Evolutionary conservation across 2,888 invertebrate genomes (phyloP).

Genomic region (Aphodius sticticus): DNA sequence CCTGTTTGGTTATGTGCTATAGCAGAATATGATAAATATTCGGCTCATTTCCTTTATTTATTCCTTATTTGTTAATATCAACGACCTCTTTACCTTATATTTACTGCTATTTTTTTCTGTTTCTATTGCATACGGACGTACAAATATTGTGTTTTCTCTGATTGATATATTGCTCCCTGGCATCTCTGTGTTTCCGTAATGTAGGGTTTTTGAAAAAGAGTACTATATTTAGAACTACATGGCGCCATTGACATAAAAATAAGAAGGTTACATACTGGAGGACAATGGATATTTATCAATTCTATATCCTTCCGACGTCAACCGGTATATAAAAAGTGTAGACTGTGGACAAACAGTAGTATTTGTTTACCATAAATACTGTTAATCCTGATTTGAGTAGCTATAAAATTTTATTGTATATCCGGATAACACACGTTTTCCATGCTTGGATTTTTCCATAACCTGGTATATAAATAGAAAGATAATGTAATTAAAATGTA

Average conservation of each 20-base stretch:
- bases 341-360: not conserved
- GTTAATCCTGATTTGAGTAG: not conserved
- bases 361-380: not conserved
- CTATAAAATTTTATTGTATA: not conserved
- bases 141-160: not conserved
- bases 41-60: not conserved
- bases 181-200: not conserved
- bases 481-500: not conserved
- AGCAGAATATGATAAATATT: not conserved
- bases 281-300: not conserved
- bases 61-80: not conserved
- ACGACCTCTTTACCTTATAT: not conserved
- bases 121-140: not conserved
- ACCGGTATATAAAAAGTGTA: not conserved
- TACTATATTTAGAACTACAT: not conserved
- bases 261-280: not conserved
- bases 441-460: not conserved
- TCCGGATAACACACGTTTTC: not conserved
- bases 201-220: not conserved
- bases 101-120: not conserved
- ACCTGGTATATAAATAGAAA: not conserved
- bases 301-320: constrained; percentile 4
- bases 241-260: not conserved
- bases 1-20: not conserved
- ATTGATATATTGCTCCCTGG: not conserved